These are phyloP conservation scores for Drosophila fungiperda DNA, from an alignment of 2,888 invertebrate genomes.

Conservation along the genomic window DNA sequence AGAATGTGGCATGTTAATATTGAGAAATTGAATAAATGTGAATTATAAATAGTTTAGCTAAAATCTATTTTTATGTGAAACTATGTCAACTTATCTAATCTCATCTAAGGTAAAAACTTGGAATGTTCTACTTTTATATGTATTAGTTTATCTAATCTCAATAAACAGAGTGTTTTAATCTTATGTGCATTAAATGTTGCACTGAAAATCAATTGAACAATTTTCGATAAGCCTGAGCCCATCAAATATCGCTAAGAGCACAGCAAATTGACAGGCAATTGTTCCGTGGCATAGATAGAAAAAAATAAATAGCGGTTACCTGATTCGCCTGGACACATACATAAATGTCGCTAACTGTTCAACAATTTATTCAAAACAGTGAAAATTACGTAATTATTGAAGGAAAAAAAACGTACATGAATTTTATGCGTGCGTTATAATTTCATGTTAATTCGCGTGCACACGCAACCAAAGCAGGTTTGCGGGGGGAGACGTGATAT, in stretches of 20 bases:
- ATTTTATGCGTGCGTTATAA: conserved; percentile 66
- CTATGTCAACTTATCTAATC: conserved; percentile 2
- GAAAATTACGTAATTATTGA: conserved; percentile 68
- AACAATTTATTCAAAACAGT: conserved; percentile 65
- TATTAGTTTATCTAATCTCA: background rate
- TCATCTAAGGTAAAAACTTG: background rate
- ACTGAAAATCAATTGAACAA: conserved; percentile 29
- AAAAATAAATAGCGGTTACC: background rate
- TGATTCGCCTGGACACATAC: conserved; percentile 5
- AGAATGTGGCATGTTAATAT: background rate
- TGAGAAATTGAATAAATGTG: background rate
- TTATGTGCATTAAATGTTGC: background rate
- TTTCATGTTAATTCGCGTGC: conserved; percentile 67
- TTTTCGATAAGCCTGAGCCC: conserved; percentile 38
- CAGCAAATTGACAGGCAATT: conserved; percentile 29
- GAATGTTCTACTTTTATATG: background rate
- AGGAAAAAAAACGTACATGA: conserved; percentile 46
- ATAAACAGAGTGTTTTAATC: background rate
- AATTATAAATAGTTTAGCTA: background rate
- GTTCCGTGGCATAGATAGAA: conserved; percentile 5
- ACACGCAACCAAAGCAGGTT: conserved; percentile 5
- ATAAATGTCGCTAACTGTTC: conserved; percentile 56
- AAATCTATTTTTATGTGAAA: background rate
- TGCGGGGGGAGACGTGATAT: background rate
- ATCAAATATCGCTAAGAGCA: conserved; percentile 27